phyloP scores from a whole-genome alignment of 2,113 vertebrate genomes.

The Esox niger region DNA sequence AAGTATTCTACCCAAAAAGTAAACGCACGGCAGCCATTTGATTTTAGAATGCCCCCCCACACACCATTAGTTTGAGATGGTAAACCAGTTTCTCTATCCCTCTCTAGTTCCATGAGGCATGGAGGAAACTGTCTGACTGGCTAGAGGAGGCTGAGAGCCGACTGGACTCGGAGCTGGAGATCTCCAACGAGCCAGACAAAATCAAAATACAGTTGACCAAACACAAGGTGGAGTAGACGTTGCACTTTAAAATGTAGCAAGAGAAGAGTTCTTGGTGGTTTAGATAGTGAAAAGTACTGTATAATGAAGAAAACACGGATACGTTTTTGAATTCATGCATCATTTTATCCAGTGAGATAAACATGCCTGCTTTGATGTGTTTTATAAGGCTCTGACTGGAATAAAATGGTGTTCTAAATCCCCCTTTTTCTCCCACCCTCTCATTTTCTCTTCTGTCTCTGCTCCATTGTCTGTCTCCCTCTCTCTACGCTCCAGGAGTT shows the following conservation, averaged over 20 bases:
- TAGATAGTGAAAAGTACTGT: no score
- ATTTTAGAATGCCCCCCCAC: background rate
- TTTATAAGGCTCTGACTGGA: no score
- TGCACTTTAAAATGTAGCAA: background rate
- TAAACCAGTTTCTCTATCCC: background rate
- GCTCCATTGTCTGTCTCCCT: no score
- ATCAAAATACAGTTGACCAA: constrained; percentile 95
- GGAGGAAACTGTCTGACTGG: constrained; percentile 97
- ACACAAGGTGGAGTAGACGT: constrained; percentile 83
- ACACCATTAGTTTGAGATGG: background rate
- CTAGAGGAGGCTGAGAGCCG: constrained; percentile 94
- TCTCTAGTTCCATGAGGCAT: constrained; percentile 93
- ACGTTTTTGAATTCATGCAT: no score
- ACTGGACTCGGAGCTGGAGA: constrained; percentile 94
- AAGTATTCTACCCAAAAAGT: background rate
- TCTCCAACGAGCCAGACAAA: constrained; percentile 97
- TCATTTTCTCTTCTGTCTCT: no score
- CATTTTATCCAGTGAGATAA: no score
- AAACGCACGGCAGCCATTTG: background rate
- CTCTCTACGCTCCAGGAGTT: constrained; percentile 81
- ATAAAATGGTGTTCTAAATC: background rate
- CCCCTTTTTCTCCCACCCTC: background rate
- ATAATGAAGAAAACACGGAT: no score
- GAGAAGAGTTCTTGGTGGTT: background rate
- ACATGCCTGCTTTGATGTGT: no score